Evolutionary conservation across 1,140 invertebrate genomes (phyloP).

Genomic region (Aporrectodea caliginosa): DNA sequence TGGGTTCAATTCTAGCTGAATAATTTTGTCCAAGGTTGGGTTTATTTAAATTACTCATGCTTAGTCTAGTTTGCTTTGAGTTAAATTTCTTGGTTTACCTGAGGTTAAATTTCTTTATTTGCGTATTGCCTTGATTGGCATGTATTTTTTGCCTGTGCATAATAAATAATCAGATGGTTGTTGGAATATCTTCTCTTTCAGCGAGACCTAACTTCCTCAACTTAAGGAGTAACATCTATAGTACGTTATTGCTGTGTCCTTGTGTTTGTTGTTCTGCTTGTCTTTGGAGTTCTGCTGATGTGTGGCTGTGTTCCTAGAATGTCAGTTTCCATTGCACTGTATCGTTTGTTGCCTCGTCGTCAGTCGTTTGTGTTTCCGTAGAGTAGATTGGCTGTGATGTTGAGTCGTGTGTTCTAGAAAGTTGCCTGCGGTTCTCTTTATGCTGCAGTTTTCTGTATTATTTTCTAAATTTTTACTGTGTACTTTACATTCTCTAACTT

Average conservation of each 20-base stretch:
- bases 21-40: too few species aligned
- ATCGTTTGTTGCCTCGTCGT: not conserved
- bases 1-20: too few species aligned
- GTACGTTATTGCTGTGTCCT: conserved; percentile 19
- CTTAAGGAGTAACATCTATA: conserved; percentile 52
- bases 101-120: too few species aligned
- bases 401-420: not conserved
- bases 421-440: not conserved
- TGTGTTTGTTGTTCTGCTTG: conserved; percentile 18
- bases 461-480: too few species aligned
- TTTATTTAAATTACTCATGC: too few species aligned
- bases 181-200: conserved; percentile 64
- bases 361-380: not conserved
- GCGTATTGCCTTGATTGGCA: too few species aligned
- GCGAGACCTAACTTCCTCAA: conserved; percentile 93
- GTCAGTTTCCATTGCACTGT: conserved; percentile 64
- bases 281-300: not conserved
- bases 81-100: too few species aligned
- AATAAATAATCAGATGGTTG: too few species aligned
- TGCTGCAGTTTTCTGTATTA: too few species aligned
- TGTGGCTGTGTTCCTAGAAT: not conserved
- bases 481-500: too few species aligned
- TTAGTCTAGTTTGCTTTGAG: too few species aligned
- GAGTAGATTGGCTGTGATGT: not conserved
- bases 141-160: too few species aligned